Evolutionary conservation across 2,888 invertebrate species (phyloP).

Genomic region (Aporophyla lueneburgensis): DNA sequence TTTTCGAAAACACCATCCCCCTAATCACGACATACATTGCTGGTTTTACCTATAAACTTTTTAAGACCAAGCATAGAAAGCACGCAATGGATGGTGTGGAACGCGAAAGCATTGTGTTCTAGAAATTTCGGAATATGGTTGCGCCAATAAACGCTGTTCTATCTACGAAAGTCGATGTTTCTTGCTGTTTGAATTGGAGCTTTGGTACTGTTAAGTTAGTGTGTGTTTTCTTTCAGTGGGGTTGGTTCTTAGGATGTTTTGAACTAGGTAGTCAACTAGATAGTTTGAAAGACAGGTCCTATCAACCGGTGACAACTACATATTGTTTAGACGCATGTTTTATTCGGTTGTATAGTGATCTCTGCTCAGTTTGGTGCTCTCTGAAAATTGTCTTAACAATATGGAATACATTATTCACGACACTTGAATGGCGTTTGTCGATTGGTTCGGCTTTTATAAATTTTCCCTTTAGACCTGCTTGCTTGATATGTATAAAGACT

Average conservation of each 20-base stretch:
- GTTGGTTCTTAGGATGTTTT: slow-evolving; percentile 28
- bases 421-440: slow-evolving; percentile 67
- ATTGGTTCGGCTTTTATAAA: slow-evolving; percentile 59
- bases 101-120: slow-evolving; percentile 38
- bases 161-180: slow-evolving; percentile 59
- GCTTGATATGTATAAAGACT: not conserved
- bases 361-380: slow-evolving; percentile 81
- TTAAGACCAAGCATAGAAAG: not conserved
- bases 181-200: slow-evolving; percentile 20
- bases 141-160: slow-evolving; percentile 38
- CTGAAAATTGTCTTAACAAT: slow-evolving; percentile 81
- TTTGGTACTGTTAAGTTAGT: rapidly evolving
- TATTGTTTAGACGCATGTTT: slow-evolving; percentile 87
- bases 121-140: slow-evolving; percentile 63
- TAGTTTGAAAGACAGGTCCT: slow-evolving; percentile 90
- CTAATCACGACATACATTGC: slow-evolving; percentile 50
- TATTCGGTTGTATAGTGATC: slow-evolving; percentile 85
- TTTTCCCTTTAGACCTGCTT: slow-evolving; percentile 40
- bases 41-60: not conserved
- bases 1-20: slow-evolving; percentile 7
- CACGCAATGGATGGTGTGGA: slow-evolving; percentile 62
- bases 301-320: slow-evolving; percentile 90
- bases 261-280: slow-evolving; percentile 68
- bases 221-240: slow-evolving; percentile 34
- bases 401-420: slow-evolving; percentile 79